Evolutionary conservation across 1,140 invertebrate genomes (phyloP).

Genomic region (Meteorus sp.): DNA sequence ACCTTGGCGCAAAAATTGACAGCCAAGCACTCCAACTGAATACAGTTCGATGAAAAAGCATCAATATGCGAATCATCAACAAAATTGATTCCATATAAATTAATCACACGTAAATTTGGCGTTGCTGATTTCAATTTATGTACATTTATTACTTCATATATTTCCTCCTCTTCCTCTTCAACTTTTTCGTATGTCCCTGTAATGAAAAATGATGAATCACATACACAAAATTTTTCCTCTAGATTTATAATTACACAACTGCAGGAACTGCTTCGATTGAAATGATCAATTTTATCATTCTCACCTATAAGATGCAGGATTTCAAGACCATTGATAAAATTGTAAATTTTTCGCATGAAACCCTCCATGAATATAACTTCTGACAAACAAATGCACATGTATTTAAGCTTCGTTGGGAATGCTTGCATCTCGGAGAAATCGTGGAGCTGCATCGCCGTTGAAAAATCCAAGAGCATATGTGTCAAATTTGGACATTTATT

Average conservation of each 20-base stretch:
- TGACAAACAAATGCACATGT: constrained; percentile 96
- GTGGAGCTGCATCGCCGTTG: constrained; percentile 97
- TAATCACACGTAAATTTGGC: constrained; percentile 93
- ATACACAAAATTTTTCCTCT: neutral
- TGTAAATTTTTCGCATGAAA: constrained; percentile 99
- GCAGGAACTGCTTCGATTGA: too few relatives aligned
- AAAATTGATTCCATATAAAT: constrained; percentile 97
- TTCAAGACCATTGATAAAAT: constrained; percentile 99
- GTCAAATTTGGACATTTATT: constrained; percentile 98
- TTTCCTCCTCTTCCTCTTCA: constrained; percentile 98
- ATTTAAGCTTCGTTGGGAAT: constrained; percentile 96
- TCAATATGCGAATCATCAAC: constrained; percentile 99
- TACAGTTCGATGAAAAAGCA: constrained; percentile 92
- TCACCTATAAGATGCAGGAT: constrained; percentile 95
- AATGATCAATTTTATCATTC: constrained; percentile 26
- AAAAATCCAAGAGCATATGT: constrained; percentile 96
- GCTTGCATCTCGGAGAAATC: constrained; percentile 99
- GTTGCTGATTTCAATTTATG: constrained; percentile 96
- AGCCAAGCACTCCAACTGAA: constrained; percentile 94
- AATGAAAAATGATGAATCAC: constrained; percentile 24
- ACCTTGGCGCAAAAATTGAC: constrained; percentile 97
- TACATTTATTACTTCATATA: constrained; percentile 99
- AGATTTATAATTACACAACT: too few relatives aligned
- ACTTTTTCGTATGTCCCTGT: constrained; percentile 97
- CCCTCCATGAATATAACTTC: constrained; percentile 99